phyloP scores from a whole-genome alignment of 2,888 invertebrate genomes.

The Dasypogon diadema region DNA sequence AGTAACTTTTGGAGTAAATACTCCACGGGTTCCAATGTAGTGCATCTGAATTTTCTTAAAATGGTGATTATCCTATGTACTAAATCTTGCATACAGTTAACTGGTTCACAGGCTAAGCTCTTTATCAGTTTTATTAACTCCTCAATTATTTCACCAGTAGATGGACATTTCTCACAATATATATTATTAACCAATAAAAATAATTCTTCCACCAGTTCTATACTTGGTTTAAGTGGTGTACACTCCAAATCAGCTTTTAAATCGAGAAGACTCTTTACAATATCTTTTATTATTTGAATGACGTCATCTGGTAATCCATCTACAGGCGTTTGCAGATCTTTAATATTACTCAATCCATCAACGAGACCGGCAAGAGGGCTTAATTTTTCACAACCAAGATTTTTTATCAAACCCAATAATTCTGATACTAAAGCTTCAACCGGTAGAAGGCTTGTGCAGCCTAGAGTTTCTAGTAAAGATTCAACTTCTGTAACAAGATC shows the following conservation, averaged over 20 bases:
- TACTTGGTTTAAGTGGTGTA: background rate
- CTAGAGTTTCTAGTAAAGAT: background rate
- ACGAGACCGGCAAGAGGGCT: background rate
- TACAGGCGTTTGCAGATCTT: background rate
- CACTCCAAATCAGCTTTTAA: slow-evolving; percentile 7
- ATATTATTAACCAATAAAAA: slow-evolving; percentile 15
- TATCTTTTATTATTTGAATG: background rate
- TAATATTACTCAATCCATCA: background rate
- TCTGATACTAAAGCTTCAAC: background rate
- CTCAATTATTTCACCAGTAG: background rate
- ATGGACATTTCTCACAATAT: slow-evolving; percentile 13
- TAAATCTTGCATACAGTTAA: background rate
- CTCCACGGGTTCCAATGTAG: background rate
- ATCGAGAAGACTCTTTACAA: background rate
- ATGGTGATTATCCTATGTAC: background rate
- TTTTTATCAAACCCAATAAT: background rate
- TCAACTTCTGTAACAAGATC: background rate
- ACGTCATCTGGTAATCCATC: background rate
- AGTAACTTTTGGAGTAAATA: background rate
- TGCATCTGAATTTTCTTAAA: background rate
- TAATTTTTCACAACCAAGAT: slow-evolving; percentile 13
- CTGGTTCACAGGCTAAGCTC: background rate
- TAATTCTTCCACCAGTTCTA: slow-evolving; percentile 3
- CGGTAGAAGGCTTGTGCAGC: background rate
- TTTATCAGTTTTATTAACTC: slow-evolving; percentile 4